Evolutionary conservation across 2,113 vertebrate genomes (phyloP), one percentile per base, ranked within the genome.

Genomic region (Eurystomus gularis): DNA sequence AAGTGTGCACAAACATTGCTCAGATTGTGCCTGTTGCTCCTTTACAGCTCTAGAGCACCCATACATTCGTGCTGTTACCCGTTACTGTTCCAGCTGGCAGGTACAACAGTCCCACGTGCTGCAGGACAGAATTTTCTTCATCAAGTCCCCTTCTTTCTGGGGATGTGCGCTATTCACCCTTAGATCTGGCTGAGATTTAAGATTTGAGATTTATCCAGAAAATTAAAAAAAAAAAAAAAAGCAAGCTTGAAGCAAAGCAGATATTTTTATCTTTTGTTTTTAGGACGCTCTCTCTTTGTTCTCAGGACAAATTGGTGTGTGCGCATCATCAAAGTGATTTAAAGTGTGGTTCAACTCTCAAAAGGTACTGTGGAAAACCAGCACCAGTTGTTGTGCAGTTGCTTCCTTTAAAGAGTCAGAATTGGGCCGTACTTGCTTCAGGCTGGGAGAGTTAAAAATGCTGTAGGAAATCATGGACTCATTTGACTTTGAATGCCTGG

Each of bases 301-400:
- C 52, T 93, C 39, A 55, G 88, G 77, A 84, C 64, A 91, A 87
- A 88, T 84, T 40, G 65, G 31, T 54, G 54, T 73, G 60, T 82
- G 73, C 46, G 35, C 65, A 76, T 72, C 77, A 61, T 82, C 81
- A 79, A 89, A 96, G 61, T 69, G 70, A 91, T 82, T 92, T 90
- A 70, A 92, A 88, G 52, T 52, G 49, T 80, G 46, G 70, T 80
- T 96, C 79, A 79, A 4, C 18, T 84, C 65, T 92, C 80, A 68
- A 79, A 95, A 93, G 57, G 26, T 44, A 75, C 76, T 58, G n/a
- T 1, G 1, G 57, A 84, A 88, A 93, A 82, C 2, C 64, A 82
- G 33, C 28, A 40, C 54, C 44, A 49, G 81, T n/a, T n/a, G n/a
- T 95, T 90, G 62, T 60, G 64, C n/a, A 6, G 86, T 92, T 76